A percentile compares a stretch with the other conserved stretches of the same genome.
Conservation (phyloP, 2,113 vertebrate species). For the Pimephales promelas region DNA sequence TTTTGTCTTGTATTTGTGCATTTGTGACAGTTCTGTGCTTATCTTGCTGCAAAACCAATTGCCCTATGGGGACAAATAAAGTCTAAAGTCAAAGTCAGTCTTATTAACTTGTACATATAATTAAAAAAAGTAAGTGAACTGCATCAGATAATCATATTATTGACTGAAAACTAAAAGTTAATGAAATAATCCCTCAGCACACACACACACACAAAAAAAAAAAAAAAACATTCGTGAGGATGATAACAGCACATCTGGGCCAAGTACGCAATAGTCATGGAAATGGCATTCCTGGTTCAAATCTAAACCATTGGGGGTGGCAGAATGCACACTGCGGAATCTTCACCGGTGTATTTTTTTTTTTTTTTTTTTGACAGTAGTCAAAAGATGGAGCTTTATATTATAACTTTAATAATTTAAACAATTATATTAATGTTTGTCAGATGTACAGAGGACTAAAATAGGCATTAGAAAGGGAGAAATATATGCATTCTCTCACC, state of each 20-base stretch:
- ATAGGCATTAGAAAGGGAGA: neutral
- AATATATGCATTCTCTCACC: constrained; percentile 62
- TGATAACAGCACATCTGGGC: constrained; percentile 27
- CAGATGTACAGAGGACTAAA: neutral
- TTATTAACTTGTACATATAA: too few relatives aligned
- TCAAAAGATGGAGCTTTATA: neutral
- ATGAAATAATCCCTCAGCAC: too few relatives aligned
- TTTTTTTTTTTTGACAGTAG: constrained; percentile 25
- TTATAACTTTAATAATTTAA: neutral
- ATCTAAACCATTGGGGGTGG: constrained; percentile 4
- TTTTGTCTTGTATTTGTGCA: too few relatives aligned
- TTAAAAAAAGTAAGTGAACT: too few relatives aligned
- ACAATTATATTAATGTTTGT: neutral
- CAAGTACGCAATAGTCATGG: constrained; percentile 43
- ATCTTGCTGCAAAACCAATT: too few relatives aligned
- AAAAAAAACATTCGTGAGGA: neutral
- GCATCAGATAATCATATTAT: too few relatives aligned
- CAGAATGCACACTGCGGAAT: constrained; percentile 44
- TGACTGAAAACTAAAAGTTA: too few relatives aligned
- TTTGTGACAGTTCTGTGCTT: too few relatives aligned
- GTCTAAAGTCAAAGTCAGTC: too few relatives aligned
- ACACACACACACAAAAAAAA: neutral
- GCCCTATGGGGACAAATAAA: too few relatives aligned
- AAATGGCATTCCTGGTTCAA: constrained; percentile 58
- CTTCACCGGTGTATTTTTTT: neutral